Base-by-base conservation (phyloP, 2,888 invertebrate genomes). In the Tinea trinotella region DNA sequence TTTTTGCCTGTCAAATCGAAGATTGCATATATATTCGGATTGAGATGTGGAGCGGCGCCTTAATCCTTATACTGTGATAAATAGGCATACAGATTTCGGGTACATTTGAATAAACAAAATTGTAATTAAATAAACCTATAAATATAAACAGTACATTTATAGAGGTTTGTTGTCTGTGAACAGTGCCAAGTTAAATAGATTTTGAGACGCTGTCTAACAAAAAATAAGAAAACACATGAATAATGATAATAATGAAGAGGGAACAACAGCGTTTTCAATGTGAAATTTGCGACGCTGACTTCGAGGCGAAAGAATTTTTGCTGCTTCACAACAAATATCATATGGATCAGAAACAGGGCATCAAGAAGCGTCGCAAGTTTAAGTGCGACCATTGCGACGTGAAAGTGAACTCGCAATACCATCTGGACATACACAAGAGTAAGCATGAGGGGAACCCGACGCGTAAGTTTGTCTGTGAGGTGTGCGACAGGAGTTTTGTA, bases 361-460 rank as follows among this genome's bases (percentile, higher is more conserved):
- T 63, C 1, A 82, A 79, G 56, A 85, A 82, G 56, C 72, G 85
- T 3, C 71, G 76, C 17, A 85, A 85, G 55, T 85, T 80, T 17
- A 82, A 75, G 62, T 85, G 85, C 52, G 85, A 85, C 44, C 80
- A 79, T 46, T 85, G 85, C 46, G 83, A 84, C 49, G 85, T 85
- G 0, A 85, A 84, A 67, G 85, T 85, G 0, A 85, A 85, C 54
- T 83, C 83, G 0, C 85, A 85, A 59, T 85, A 85, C 50, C 85
- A 84, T 59, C 63, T 85, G 6, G 85, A 85, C 55, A 85, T 85
- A 20, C 85, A 85, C 55, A 74, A 73, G 57, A 84, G 85, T 59
- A 85, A 85, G 57, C 85, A 85, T 55, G 85, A 84, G 59, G 85
- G 84, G 13, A 73, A 64, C 0, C 64, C 68, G 0, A 79, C 81